Evolutionary conservation across 1,140 invertebrate species (phyloP), one percentile per base, ranked within the genome.

Genomic region (Vanessa tameamea): DNA sequence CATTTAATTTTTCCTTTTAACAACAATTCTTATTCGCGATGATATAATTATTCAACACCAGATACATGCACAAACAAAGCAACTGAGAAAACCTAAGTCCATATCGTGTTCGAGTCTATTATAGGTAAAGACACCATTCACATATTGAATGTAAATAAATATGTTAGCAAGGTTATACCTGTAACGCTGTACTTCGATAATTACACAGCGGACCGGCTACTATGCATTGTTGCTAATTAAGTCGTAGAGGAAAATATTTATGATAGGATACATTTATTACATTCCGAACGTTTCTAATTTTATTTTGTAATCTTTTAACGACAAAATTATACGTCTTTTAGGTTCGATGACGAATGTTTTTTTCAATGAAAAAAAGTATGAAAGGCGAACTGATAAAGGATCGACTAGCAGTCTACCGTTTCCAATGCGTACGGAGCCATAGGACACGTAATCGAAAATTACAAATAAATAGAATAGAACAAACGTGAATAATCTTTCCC

Each of bases 61-160:
- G 20, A 57, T 43, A 57, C 20, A 57, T 23, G 20, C 5, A 57
- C 3, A 57, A 57, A 57, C 53, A 57, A 57, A 23, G 53, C 53
- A 13, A 57, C 5, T 57, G 16, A 37, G 57, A 61, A n/a, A 61
- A 57, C 26, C 57, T 37, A 61, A 37, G 57, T 37, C 57, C 26
- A 15, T 31, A 61, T 7, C 57, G 57, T 43, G 57, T 31, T 61
- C 57, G 57, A 31, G 57, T 61, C 57, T 26, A 66, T 66, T 51
- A 71, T 71, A 48, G 53, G 59, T 57, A 47, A 65, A 72, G 73
- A 77, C 73, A 77, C 67, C 69, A 72, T 51, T 69, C 57, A 72
- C 74, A 65, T 69, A 79, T 76, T 80, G 76, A 79, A 82, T 82
- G 78, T 78, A 82, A 81, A 79, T 79, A 78, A 77, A 73, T 77